Conservation (phyloP, 2,797 vertebrate species). For the Chaetodon trifasciatus region DNA sequence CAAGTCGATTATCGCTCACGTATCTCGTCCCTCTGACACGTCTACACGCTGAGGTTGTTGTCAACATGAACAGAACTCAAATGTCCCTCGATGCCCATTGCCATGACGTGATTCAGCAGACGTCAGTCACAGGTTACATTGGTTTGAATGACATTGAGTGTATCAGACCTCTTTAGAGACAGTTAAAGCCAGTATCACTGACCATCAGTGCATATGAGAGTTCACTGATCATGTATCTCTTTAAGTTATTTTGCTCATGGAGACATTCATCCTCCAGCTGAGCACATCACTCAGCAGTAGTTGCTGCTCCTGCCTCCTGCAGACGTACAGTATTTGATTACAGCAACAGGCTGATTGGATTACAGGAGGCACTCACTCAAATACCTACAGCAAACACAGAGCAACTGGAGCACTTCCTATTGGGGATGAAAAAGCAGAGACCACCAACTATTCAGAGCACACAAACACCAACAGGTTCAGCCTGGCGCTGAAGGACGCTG, state of each 20-base stretch:
- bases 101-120: background rate
- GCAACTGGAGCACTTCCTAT: conserved; percentile 68
- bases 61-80: background rate
- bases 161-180: background rate
- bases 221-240: conserved; percentile 46
- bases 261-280: conserved; percentile 70
- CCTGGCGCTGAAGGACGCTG: background rate
- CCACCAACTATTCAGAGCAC: conserved; percentile 3
- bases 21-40: background rate
- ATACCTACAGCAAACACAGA: conserved; percentile 66
- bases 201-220: background rate
- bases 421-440: conserved; percentile 27
- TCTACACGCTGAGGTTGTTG: background rate
- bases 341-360: conserved; percentile 78
- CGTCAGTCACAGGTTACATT: background rate
- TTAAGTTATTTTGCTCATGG: conserved; percentile 54
- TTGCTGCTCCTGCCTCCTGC: conserved; percentile 56
- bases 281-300: conserved; percentile 78
- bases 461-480: conserved; percentile 8
- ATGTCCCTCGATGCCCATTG: background rate
- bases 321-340: conserved; percentile 78
- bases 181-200: conserved; percentile 10
- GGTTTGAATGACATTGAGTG: background rate
- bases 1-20: background rate
- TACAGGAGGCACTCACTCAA: conserved; percentile 71